Evolutionary conservation across 2,888 invertebrate species (phyloP).

Genomic region (Apoderus coryli): DNA sequence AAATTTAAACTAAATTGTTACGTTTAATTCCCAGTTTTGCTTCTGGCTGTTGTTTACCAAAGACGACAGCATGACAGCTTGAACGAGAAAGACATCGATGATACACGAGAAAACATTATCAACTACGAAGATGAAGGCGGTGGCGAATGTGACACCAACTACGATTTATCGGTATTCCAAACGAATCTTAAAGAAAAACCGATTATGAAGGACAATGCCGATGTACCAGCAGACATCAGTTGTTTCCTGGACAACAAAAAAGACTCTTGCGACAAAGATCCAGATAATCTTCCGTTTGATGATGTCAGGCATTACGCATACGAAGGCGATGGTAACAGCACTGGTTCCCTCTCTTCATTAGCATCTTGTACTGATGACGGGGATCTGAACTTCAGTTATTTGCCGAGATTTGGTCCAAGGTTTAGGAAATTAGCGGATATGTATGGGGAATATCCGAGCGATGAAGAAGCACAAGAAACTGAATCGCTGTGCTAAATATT

Average conservation of each 20-base stretch:
- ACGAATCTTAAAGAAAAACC: conserved; percentile 25
- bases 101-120: conserved; percentile 93
- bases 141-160: conserved; percentile 92
- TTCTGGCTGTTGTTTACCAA: conserved; percentile 85
- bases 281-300: conserved; percentile 83
- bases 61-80: conserved; percentile 73
- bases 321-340: conserved; percentile 87
- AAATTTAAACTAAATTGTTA: no score
- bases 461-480: conserved; percentile 66
- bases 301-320: conserved; percentile 96
- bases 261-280: conserved; percentile 80
- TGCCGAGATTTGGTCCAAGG: conserved; percentile 90
- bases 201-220: conserved; percentile 34
- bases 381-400: conserved; percentile 85
- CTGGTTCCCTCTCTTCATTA: conserved; percentile 82
- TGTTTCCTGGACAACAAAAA: conserved; percentile 84
- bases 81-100: conserved; percentile 85
- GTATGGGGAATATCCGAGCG: conserved; percentile 83
- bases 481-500: no score
- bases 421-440: conserved; percentile 88
- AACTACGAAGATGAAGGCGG: conserved; percentile 98
- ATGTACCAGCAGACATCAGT: conserved; percentile 69
- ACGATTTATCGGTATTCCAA: conserved; percentile 69
- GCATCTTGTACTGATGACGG: conserved; percentile 52
- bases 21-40: conserved; percentile 49